These are phyloP conservation scores for Harpagifer antarcticus DNA, from an alignment of 2,797 vertebrate species.

Conservation along the genomic window DNA sequence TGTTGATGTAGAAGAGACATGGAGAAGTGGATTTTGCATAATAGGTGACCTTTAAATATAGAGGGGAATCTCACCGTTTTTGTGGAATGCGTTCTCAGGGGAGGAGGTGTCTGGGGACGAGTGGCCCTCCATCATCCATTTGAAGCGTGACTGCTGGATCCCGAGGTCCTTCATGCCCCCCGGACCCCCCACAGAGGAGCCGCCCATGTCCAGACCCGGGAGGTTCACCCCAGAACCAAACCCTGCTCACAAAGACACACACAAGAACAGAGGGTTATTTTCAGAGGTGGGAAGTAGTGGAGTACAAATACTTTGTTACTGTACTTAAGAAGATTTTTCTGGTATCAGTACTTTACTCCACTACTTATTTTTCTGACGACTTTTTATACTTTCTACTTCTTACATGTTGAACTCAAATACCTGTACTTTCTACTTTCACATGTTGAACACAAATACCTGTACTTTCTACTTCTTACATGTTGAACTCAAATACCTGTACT, in stretches of 20 bases:
- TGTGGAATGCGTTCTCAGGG: conserved; percentile 93
- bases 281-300: too few relatives aligned
- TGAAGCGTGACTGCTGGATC: conserved; percentile 96
- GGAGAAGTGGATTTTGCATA: neutral
- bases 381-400: too few relatives aligned
- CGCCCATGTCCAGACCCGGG: conserved; percentile 89
- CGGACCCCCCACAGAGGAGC: conserved; percentile 89
- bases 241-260: conserved; percentile 76
- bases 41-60: neutral
- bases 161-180: conserved; percentile 88
- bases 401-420: too few relatives aligned
- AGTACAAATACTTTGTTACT: too few relatives aligned
- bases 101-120: conserved; percentile 91
- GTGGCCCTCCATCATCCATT: conserved; percentile 98
- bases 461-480: too few relatives aligned
- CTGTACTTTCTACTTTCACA: too few relatives aligned
- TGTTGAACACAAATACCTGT: too few relatives aligned
- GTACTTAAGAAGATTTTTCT: too few relatives aligned
- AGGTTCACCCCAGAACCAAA: conserved; percentile 89
- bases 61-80: conserved; percentile 88
- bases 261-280: neutral
- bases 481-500: too few relatives aligned
- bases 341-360: too few relatives aligned
- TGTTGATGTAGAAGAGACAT: too few relatives aligned
- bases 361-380: too few relatives aligned